These are phyloP conservation scores for Danionella cerebrum DNA, from an alignment of 2,113 vertebrate species.

Conservation along the genomic window DNA sequence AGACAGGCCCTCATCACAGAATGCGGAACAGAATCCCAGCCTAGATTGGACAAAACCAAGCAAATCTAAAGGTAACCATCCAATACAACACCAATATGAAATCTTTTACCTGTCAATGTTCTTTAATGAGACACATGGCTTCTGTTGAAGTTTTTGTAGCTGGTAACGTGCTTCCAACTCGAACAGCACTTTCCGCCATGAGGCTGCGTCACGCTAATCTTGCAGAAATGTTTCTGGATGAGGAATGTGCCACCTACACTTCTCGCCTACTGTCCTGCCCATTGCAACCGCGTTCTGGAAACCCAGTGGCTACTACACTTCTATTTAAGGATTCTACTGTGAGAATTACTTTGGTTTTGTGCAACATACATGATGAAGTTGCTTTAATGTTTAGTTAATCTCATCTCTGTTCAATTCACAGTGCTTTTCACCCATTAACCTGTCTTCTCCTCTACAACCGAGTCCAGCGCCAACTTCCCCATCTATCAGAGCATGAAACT, in stretches of 20 bases:
- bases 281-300: constrained; percentile 47
- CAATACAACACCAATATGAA: too few relatives aligned
- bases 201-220: constrained; percentile 44
- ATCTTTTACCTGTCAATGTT: too few relatives aligned
- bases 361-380: too few relatives aligned
- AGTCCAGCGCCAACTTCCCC: neutral
- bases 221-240: constrained; percentile 60
- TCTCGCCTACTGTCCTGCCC: constrained; percentile 25
- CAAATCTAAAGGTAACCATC: constrained; percentile 29
- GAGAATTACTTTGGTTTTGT: constrained; percentile 29
- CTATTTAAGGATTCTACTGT: constrained; percentile 57
- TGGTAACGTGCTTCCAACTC: constrained; percentile 18
- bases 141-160: neutral
- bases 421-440: constrained; percentile 39
- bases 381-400: neutral
- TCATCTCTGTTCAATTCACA: constrained; percentile 9
- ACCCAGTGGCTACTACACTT: constrained; percentile 60
- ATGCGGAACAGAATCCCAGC: neutral
- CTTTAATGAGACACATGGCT: neutral
- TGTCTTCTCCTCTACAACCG: neutral
- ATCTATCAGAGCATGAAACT: neutral
- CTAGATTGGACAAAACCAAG: neutral
- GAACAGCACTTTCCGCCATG: constrained; percentile 38
- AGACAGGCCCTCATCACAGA: neutral
- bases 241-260: constrained; percentile 63